phyloP scores from a whole-genome alignment of 2,113 vertebrate species.

The Gnathonemus longibarbis region DNA sequence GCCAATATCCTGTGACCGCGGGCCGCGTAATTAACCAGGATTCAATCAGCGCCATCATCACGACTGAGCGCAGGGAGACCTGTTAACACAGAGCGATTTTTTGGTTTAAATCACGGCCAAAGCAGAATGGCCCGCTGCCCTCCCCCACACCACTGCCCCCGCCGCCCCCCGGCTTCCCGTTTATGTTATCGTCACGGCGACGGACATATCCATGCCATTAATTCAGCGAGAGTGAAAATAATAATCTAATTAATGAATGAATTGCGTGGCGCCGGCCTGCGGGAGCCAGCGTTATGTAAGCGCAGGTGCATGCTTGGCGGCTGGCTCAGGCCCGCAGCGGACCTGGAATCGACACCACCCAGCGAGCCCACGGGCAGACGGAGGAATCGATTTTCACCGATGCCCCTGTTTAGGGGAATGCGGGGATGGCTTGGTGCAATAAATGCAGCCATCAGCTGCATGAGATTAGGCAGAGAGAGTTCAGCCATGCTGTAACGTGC shows the following conservation, averaged over 20 bases:
- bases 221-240: slow-evolving; percentile 15
- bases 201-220: slow-evolving; percentile 28
- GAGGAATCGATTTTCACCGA: slow-evolving; percentile 18
- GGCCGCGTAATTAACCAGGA: slow-evolving; percentile 24
- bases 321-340: slow-evolving; percentile 11
- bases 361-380: neutral
- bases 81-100: slow-evolving; percentile 22
- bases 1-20: slow-evolving; percentile 15
- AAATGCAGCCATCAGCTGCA: neutral
- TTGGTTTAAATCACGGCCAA: neutral
- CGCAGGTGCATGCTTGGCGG: slow-evolving; percentile 23
- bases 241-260: slow-evolving; percentile 32
- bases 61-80: slow-evolving; percentile 5
- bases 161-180: neutral
- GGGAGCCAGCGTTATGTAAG: slow-evolving; percentile 25
- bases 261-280: slow-evolving; percentile 9
- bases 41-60: slow-evolving; percentile 31
- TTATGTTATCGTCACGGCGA: slow-evolving; percentile 25
- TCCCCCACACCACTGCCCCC: neutral
- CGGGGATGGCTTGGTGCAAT: slow-evolving; percentile 6
- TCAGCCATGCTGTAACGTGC: neutral
- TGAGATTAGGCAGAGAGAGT: neutral
- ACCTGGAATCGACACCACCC: neutral
- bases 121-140: neutral
- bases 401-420: neutral